Percentiles rank a stretch among this genome's conserved stretches.
Evolutionary conservation across 2,888 invertebrate genomes (phyloP).

Genomic region (Ochropleura plecta): DNA sequence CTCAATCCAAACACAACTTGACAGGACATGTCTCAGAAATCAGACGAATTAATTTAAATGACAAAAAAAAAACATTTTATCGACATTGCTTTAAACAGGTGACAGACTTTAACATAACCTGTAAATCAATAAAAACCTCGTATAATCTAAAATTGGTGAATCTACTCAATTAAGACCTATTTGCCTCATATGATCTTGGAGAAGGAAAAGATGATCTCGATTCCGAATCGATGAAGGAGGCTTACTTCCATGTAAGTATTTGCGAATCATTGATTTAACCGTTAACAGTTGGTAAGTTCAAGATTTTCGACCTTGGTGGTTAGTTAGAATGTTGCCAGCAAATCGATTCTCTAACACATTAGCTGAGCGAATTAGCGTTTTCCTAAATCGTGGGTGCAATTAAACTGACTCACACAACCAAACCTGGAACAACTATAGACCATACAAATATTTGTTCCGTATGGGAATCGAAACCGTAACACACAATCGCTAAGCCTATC

Average conservation of each 20-base stretch:
- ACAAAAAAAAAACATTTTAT: neutral
- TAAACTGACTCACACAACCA: neutral
- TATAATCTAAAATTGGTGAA: conserved; percentile 24
- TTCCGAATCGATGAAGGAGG: neutral
- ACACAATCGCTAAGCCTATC: neutral
- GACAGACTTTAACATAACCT: conserved; percentile 12
- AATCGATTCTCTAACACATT: neutral
- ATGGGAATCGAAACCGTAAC: neutral
- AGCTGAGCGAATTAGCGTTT: neutral
- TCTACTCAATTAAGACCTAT: neutral
- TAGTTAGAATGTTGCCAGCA: neutral
- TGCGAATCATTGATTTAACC: neutral
- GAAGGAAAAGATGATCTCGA: neutral
- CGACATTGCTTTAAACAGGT: neutral
- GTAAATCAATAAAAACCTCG: conserved; percentile 38
- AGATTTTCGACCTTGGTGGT: neutral
- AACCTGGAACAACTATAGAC: neutral
- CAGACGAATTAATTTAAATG: conserved; percentile 10
- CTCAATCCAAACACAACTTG: conserved; percentile 3
- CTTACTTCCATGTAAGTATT: neutral
- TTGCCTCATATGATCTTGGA: conserved; percentile 1
- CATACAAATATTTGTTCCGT: neutral
- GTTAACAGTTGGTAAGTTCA: neutral
- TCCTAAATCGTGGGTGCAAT: no score
- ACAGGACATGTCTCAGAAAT: neutral